Evolutionary conservation across 2,797 vertebrate species (phyloP).

Genomic region (Coilia nasus): DNA sequence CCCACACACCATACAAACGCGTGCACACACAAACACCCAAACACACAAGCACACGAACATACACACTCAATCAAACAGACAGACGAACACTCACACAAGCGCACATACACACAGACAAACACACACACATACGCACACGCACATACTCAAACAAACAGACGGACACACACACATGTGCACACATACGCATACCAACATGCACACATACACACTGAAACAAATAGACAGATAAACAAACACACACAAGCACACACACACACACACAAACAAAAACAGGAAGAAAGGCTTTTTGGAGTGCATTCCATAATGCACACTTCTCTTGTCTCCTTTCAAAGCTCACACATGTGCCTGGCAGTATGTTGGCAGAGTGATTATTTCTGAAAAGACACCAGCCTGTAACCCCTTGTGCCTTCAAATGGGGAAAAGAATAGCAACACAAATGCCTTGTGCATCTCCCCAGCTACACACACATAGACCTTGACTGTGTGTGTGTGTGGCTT

Average conservation of each 20-base stretch:
- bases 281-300: slow-evolving; percentile 38
- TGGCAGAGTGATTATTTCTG: slow-evolving; percentile 19
- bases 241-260: too few relatives aligned
- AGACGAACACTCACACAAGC: neutral
- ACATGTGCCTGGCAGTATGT: slow-evolving; percentile 10
- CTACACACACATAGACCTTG: neutral
- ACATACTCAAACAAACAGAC: slow-evolving; percentile 28
- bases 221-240: too few relatives aligned
- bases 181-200: neutral
- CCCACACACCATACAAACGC: slow-evolving; percentile 15
- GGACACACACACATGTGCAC: neutral
- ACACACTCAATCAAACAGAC: neutral
- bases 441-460: neutral
- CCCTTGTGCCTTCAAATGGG: neutral
- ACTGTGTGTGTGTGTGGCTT: neutral
- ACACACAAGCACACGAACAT: neutral
- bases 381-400: neutral
- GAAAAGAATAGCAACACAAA: slow-evolving; percentile 6
- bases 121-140: slow-evolving; percentile 28
- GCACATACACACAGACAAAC: slow-evolving; percentile 7
- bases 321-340: slow-evolving; percentile 19
- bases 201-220: neutral
- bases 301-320: neutral
- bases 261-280: slow-evolving; percentile 30
- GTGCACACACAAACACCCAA: neutral